phyloP scores from a whole-genome alignment of 2,113 vertebrate species.

The Laticauda laticaudata region DNA sequence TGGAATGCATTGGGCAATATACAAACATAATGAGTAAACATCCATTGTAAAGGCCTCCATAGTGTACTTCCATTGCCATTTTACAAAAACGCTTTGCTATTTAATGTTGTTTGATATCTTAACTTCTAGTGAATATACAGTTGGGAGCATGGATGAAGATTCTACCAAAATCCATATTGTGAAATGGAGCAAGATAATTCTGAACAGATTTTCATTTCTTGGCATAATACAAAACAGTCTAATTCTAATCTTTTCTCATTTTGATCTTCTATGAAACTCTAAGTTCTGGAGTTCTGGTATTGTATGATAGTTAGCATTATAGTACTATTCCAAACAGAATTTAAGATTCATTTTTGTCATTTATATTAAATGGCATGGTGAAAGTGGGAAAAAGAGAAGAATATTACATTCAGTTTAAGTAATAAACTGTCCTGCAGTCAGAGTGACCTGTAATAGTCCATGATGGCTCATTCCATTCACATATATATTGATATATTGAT shows the following conservation, averaged over 20 bases:
- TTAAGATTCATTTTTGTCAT: neutral
- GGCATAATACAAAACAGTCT: neutral
- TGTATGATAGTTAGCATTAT: neutral
- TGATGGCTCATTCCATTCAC: neutral
- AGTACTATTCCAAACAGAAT: neutral
- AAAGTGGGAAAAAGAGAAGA: neutral
- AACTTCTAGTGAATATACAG: neutral
- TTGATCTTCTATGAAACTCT: neutral
- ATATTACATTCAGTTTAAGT: neutral
- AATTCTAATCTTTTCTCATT: neutral
- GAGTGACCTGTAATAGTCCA: neutral
- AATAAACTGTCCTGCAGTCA: neutral
- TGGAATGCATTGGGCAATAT: neutral
- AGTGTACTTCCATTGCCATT: neutral
- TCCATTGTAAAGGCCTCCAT: neutral
- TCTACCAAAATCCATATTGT: neutral
- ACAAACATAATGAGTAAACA: neutral
- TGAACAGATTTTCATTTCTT: neutral
- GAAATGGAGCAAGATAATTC: neutral
- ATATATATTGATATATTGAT: neutral
- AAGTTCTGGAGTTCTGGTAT: neutral
- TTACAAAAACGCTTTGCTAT: conserved; percentile 2
- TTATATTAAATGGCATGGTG: neutral
- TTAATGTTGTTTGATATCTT: neutral
- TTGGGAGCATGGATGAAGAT: neutral